A percentile compares a stretch with the other conserved stretches of the same genome.
These are phyloP conservation scores for Phocides pigmalion DNA, from an alignment of 1,140 invertebrate species.

Conservation along the genomic window DNA sequence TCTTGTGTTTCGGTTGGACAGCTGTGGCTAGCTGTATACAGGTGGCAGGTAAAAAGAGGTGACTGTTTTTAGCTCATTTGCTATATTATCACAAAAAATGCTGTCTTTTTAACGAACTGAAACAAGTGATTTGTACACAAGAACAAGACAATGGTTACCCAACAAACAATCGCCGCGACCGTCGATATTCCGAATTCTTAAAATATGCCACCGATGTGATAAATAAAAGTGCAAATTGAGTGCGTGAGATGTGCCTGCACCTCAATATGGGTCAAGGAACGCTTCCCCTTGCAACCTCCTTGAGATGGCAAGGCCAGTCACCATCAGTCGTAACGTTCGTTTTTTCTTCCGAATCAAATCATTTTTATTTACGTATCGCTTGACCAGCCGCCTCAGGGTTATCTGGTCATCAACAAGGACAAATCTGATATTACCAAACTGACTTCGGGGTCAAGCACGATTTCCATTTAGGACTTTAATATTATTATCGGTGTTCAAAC, in stretches of 20 bases:
- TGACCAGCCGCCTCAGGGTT: constrained; percentile 61
- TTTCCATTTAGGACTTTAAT: not conserved
- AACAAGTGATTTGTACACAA: too few relatives aligned
- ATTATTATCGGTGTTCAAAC: not conserved
- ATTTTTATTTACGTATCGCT: constrained; percentile 79
- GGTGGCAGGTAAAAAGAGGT: too few relatives aligned
- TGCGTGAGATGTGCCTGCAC: constrained; percentile 41
- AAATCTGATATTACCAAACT: constrained; percentile 36
- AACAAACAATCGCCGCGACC: too few relatives aligned
- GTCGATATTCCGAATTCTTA: not conserved
- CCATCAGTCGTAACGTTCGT: constrained; percentile 58
- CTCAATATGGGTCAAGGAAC: constrained; percentile 76
- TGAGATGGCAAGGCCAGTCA: constrained; percentile 72
- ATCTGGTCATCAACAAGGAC: constrained; percentile 74
- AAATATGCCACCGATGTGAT: constrained; percentile 35
- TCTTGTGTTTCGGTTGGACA: too few relatives aligned
- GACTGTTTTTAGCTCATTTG: too few relatives aligned
- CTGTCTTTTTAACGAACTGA: too few relatives aligned
- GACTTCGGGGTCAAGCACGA: not conserved
- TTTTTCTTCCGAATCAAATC: constrained; percentile 78
- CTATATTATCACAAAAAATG: too few relatives aligned
- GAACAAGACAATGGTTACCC: not conserved
- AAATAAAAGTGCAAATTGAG: constrained; percentile 42
- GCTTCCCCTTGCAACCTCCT: constrained; percentile 77
- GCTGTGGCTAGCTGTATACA: too few relatives aligned